Evolutionary conservation across 2,888 invertebrate species (phyloP).

Genomic region (Apodemia duryi): DNA sequence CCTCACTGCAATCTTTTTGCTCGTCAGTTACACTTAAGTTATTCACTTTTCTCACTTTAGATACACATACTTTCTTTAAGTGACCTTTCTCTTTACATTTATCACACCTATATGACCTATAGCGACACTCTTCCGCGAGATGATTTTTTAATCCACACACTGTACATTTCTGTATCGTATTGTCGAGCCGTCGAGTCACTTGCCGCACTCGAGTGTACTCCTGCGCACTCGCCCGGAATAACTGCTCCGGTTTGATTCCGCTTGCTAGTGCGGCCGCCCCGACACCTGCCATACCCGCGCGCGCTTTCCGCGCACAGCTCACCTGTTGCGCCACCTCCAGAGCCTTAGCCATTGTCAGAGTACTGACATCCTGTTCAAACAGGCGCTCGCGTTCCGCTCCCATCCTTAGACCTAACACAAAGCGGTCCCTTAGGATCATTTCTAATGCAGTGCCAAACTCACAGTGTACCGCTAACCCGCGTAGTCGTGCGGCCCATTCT

Average conservation of each 20-base stretch:
- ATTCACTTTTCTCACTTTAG: neutral
- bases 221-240: too few relatives aligned
- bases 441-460: too few relatives aligned
- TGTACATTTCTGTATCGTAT: neutral
- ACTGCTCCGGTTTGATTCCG: too few relatives aligned
- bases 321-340: neutral
- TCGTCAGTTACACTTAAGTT: neutral
- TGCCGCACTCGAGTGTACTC: too few relatives aligned
- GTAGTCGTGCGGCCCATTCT: too few relatives aligned
- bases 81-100: slow-evolving; percentile 33
- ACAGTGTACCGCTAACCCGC: too few relatives aligned
- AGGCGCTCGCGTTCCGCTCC: neutral
- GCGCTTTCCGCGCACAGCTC: neutral
- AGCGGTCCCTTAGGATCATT: neutral
- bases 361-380: too few relatives aligned
- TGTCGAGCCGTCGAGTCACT: neutral
- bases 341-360: too few relatives aligned
- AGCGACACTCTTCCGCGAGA: slow-evolving; percentile 14
- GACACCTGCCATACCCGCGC: neutral
- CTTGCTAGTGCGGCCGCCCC: too few relatives aligned
- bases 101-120: slow-evolving; percentile 16
- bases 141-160: slow-evolving; percentile 2
- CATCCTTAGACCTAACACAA: neutral
- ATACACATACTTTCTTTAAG: slow-evolving; percentile 31
- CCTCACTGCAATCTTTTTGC: neutral